Base-by-base conservation (phyloP, 2,888 invertebrate species). In the Petrolisthes manimaculis region DNA sequence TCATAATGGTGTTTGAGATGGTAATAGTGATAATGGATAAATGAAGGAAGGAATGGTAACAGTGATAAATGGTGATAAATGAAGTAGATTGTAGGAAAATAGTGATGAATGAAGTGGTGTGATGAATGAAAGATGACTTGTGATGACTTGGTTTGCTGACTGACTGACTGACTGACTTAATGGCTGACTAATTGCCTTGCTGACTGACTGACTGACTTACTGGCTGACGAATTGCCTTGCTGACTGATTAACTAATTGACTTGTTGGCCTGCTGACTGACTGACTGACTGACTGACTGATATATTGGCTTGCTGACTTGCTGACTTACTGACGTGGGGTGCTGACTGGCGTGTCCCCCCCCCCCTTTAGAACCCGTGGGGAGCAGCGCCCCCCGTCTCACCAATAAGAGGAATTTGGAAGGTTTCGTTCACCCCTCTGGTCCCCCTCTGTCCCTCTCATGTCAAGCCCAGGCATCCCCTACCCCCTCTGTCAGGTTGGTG, bases 391-490 rank as follows among this genome's bases (percentile, higher is more conserved):
- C 88, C 5, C 80, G 84, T 9, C 82, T 88, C 24, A 81, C 82
- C 67, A 81, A 82, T 61, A 61, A 81, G 55, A 78, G 75, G 53
- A 82, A 86, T 21, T 14, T 83, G 61, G 80, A 83, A 69, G 83
- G 86, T 21, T 86, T 86, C 71, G 71, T 71, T 53, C 81, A 67
- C 67, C 6, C 61, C 54, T 56, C 78, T 54, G 75, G 74, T 67
- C 55, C 80, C 53, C 56, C 84, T 54, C 18, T 87, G 78, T 91
- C 92, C 55, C 91, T 95, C 91, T 93, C 95, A 86, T 96, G 96
- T 93, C 95, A 95, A 93, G 96, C 95, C 91, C 96, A 96, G 93
- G 95, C 95, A 74, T 95, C 94, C 94, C 96, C 96, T 81, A 94
- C 95, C 86, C 96, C 96, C 74, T 92, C 94, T 91, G 95, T 95